These are phyloP conservation scores for Typhlomys cinereus DNA, from an alignment of 2,113 vertebrate species.

Conservation along the genomic window DNA sequence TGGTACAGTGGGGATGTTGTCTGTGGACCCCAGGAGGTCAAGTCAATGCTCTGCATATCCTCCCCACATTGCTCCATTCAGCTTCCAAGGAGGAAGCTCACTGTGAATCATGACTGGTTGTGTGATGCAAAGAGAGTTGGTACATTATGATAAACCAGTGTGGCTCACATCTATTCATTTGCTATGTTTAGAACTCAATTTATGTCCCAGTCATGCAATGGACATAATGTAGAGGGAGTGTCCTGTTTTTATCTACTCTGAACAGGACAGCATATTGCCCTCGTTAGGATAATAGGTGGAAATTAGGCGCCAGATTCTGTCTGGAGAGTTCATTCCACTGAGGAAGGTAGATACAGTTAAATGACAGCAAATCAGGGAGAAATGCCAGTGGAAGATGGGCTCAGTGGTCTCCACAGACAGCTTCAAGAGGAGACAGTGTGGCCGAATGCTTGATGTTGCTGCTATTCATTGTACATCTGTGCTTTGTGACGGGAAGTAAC, in stretches of 20 bases:
- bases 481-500: neutral
- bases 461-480: neutral
- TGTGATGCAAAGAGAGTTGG: slow-evolving; percentile 44
- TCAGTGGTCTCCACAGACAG: neutral
- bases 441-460: neutral
- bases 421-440: neutral
- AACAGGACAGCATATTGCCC: slow-evolving; percentile 61
- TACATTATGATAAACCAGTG: slow-evolving; percentile 58
- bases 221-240: slow-evolving; percentile 58
- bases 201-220: slow-evolving; percentile 66
- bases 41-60: neutral
- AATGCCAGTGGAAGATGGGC: neutral
- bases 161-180: slow-evolving; percentile 65
- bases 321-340: slow-evolving; percentile 50
- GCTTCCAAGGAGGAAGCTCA: neutral
- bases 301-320: slow-evolving; percentile 71
- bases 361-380: slow-evolving; percentile 27
- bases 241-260: slow-evolving; percentile 72
- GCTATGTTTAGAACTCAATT: slow-evolving; percentile 74
- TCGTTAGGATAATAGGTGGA: slow-evolving; percentile 68
- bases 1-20: neutral
- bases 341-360: slow-evolving; percentile 56
- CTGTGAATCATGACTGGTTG: neutral
- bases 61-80: neutral
- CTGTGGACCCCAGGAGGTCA: neutral